Conservation (phyloP, 2,888 invertebrate genomes). For the Xylota sylvarum region DNA sequence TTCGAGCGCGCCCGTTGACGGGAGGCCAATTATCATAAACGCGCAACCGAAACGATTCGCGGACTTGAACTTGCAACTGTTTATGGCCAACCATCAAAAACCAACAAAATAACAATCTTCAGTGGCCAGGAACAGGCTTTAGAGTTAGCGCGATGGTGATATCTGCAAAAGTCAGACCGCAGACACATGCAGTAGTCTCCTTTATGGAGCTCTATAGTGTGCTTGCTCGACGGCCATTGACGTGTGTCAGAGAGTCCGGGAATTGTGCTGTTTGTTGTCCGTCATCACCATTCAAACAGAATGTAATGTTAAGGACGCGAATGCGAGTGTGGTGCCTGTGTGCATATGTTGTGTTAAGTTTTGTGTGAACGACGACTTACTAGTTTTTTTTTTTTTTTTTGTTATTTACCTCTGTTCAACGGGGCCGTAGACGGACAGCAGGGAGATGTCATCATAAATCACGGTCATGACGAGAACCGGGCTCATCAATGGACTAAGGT, state of each 20-base stretch:
- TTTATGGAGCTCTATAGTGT: conserved; percentile 32
- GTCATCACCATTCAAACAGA: conserved; percentile 51
- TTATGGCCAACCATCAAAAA: conserved; percentile 64
- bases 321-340: conserved; percentile 6
- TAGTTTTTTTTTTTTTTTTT: conserved; percentile 38
- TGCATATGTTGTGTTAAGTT: conserved; percentile 13
- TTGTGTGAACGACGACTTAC: conserved; percentile 43
- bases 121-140: conserved; percentile 56
- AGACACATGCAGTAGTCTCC: conserved; percentile 26
- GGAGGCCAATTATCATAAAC: conserved; percentile 53
- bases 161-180: conserved; percentile 45
- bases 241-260: conserved; percentile 42
- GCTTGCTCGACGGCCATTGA: conserved; percentile 43
- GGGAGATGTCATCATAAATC: conserved; percentile 73
- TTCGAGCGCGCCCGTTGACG: conserved; percentile 51
- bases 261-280: conserved; percentile 31
- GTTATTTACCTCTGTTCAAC: conserved; percentile 31
- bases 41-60: conserved; percentile 56
- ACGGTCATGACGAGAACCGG: conserved; percentile 68
- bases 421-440: conserved; percentile 25
- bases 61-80: conserved; percentile 75
- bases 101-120: conserved; percentile 65
- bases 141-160: conserved; percentile 47
- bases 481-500: conserved; percentile 45
- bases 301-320: conserved; percentile 41